Evolutionary conservation across 2,888 invertebrate genomes (phyloP), one percentile per base, ranked within the genome.

Genomic region (Morpho helenor): DNA sequence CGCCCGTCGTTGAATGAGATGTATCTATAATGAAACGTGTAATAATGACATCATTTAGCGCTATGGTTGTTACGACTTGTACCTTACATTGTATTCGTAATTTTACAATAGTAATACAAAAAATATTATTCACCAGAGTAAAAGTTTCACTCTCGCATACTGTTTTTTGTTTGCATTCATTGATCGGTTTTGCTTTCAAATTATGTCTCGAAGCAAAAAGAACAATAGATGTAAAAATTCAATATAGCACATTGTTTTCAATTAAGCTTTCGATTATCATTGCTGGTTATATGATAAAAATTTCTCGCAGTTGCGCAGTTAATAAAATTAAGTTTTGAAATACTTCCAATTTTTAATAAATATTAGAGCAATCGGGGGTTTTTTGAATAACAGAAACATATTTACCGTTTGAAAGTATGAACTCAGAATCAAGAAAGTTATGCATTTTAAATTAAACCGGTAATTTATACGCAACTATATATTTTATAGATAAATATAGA

Each of bases 1-100:
- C 66, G 66, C 54, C 47, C 41, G 47, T 54, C 54, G 48, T 9
- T 54, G n/a, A 47, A n/a, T 23, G 42, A 54, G 48, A 48, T 5
- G 46, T 8, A 42, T 54, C 41, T 42, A 40, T 54, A 22, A 54
- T 54, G 54, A 54, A 54, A 54, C 23, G 48, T 42, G 54, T 54
- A 54, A 54, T 10, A 48, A 48, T 54, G 54, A 54, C 48, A 42
- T 54, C 54, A 48, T 54, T 54, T 48, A 22, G 9, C 41, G 47
- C 47, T 53, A 53, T 41, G 23, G 42, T 53, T 47, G 53, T 51
- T 51, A 51, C 23, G 51, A 42, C 10, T 7, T 50, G 22, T 51
- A 8, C n/a, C 40, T 39, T n/a, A 40, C 45, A 45, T 39, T 22
- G 22, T 9, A 8, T 31, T n/a, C 10, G 3, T 22, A 44, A 52